Conservation (phyloP, 2,888 invertebrate genomes). For the Tuberolachnus salignus region DNA sequence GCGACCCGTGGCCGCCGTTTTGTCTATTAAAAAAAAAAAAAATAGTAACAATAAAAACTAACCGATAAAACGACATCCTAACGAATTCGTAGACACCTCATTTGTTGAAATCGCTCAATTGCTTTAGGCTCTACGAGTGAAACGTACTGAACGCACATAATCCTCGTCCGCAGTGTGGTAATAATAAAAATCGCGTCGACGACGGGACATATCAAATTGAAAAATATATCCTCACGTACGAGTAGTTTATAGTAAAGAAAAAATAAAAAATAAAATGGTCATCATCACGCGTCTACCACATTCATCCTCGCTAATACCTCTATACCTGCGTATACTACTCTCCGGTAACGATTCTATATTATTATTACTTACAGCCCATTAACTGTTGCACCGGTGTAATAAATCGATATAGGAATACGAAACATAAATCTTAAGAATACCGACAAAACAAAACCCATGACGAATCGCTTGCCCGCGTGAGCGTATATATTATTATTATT, state of each 20-base stretch:
- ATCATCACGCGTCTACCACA: neutral
- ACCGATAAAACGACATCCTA: no score
- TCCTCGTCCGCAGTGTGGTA: no score
- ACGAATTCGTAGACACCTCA: no score
- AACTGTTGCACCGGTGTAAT: neutral
- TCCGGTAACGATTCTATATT: neutral
- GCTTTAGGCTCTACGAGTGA: no score
- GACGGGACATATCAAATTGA: neutral
- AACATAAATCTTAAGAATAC: slow-evolving; percentile 6
- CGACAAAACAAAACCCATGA: neutral
- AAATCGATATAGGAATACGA: neutral
- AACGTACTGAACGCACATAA: no score
- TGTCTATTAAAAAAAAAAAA: no score
- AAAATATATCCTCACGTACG: neutral
- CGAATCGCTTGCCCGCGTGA: neutral
- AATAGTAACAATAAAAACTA: no score
- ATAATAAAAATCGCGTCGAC: neutral
- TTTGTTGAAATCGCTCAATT: no score
- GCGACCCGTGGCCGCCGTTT: no score
- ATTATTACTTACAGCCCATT: neutral
- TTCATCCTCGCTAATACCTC: neutral
- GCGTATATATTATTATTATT: neutral
- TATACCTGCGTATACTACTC: no score
- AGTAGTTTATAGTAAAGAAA: neutral
- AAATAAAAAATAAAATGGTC: no score